These are phyloP conservation scores for Ostrea denselamellosa DNA, from an alignment of 1,140 invertebrate species.

Conservation along the genomic window DNA sequence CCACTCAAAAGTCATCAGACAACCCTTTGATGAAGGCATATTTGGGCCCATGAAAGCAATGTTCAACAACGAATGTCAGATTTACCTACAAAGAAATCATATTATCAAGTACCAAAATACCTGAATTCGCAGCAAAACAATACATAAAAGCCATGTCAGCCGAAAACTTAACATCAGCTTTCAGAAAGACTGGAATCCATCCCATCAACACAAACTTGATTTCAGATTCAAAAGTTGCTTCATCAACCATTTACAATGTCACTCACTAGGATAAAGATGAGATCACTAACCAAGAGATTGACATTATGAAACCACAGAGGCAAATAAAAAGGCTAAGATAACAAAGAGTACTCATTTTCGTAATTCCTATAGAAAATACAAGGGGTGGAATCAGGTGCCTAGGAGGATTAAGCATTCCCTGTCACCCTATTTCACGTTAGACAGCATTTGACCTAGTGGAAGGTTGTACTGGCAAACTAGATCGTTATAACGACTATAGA, in stretches of 20 bases:
- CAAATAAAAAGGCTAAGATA: no score
- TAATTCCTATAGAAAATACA: no score
- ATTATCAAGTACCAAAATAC: constrained; percentile 4
- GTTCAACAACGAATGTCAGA: constrained; percentile 43
- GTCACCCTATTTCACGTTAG: no score
- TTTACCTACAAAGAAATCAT: constrained; percentile 30
- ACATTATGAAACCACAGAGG: no score
- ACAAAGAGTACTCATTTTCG: no score
- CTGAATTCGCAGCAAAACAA: constrained; percentile 22
- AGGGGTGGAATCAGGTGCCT: no score
- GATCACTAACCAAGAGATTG: neutral
- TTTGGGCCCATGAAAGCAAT: constrained; percentile 48
- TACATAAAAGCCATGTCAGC: constrained; percentile 49
- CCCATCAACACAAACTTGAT: constrained; percentile 46
- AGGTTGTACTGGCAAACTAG: no score
- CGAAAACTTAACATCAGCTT: constrained; percentile 49
- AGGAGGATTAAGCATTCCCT: no score
- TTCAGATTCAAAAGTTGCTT: constrained; percentile 21
- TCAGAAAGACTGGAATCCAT: constrained; percentile 53
- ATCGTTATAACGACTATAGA: no score
- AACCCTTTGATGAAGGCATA: constrained; percentile 36
- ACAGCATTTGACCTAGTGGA: no score
- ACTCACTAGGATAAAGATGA: neutral
- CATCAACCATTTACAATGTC: neutral
- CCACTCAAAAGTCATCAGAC: constrained; percentile 38